Percentiles rank a stretch among this genome's conserved stretches.
These are phyloP conservation scores for Pherbina coryleti DNA, from an alignment of 2,888 invertebrate species.

Conservation along the genomic window DNA sequence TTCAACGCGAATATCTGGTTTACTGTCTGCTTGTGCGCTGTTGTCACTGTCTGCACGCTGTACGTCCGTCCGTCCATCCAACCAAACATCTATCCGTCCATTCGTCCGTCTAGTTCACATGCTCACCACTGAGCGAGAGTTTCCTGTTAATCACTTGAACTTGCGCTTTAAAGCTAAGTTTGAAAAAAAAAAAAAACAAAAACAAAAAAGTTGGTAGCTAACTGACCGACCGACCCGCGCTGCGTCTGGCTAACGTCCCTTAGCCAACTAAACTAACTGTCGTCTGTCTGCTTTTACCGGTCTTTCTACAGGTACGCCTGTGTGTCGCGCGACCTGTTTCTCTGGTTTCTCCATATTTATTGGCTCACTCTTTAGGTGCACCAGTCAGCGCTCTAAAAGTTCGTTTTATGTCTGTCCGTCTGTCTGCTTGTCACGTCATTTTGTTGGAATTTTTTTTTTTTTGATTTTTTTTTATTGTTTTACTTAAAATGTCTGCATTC, in stretches of 20 bases:
- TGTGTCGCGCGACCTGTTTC: constrained; percentile 24
- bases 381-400: neutral
- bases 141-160: constrained; percentile 28
- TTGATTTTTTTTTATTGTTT: constrained; percentile 9
- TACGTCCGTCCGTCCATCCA: neutral
- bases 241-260: constrained; percentile 8
- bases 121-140: constrained; percentile 23
- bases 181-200: neutral
- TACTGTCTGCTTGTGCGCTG: constrained; percentile 3
- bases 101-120: neutral
- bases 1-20: neutral
- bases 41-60: constrained; percentile 10
- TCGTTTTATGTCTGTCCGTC: neutral
- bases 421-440: neutral
- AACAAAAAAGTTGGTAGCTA: neutral
- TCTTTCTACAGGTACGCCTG: constrained; percentile 4
- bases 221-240: neutral
- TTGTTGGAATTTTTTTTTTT: neutral
- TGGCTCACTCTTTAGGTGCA: neutral
- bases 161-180: constrained; percentile 20
- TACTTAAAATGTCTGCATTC: constrained; percentile 1
- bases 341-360: constrained; percentile 2
- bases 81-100: neutral
- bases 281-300: constrained; percentile 7
- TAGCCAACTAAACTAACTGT: neutral